Conservation (phyloP, 2,113 vertebrate genomes). For the Manacus vitellinus region DNA sequence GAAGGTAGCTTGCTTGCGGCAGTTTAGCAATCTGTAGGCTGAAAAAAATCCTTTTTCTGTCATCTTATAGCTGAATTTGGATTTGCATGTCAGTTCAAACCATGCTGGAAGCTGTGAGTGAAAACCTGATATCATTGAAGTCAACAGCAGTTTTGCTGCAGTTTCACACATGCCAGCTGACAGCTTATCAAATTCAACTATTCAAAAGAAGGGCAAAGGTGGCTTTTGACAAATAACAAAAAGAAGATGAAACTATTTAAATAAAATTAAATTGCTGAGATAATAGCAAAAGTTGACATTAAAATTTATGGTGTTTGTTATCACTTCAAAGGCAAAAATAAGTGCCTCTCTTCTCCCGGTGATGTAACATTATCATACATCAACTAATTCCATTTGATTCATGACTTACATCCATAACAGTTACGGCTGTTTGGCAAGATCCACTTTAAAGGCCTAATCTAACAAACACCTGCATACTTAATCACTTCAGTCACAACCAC, state of each 20-base stretch:
- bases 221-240: background rate
- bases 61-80: background rate
- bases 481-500: slow-evolving; percentile 2
- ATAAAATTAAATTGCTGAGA: background rate
- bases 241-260: background rate
- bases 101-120: background rate
- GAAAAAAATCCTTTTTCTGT: background rate
- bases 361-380: background rate
- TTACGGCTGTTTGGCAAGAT: background rate
- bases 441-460: background rate
- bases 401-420: background rate
- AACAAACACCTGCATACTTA: slow-evolving; percentile 33
- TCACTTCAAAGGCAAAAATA: background rate
- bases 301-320: slow-evolving; percentile 22
- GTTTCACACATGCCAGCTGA: background rate
- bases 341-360: background rate
- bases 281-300: background rate
- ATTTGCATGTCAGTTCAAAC: background rate
- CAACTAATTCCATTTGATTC: slow-evolving; percentile 29
- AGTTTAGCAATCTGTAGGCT: background rate
- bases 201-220: background rate
- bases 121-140: background rate
- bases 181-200: background rate
- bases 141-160: background rate
- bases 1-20: background rate